Evolutionary conservation across 2,113 vertebrate species (phyloP).

Genomic region (Zosterops pallidus): DNA sequence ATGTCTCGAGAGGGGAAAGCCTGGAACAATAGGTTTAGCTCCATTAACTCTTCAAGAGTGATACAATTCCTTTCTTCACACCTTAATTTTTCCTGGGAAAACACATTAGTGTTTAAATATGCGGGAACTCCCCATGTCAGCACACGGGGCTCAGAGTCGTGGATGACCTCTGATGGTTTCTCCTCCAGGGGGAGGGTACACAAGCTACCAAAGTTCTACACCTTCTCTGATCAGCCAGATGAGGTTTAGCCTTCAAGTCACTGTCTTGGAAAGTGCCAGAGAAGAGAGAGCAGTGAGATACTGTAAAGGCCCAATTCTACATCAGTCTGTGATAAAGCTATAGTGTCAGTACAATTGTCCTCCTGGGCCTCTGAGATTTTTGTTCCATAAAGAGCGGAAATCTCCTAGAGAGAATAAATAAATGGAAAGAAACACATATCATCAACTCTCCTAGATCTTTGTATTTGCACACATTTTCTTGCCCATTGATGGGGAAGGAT

Average conservation of each 20-base stretch:
- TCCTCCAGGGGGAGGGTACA: background rate
- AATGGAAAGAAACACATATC: background rate
- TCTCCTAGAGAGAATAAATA: background rate
- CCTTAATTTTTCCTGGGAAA: background rate
- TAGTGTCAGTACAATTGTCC: background rate
- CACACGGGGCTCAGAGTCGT: accelerated
- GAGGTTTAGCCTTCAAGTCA: background rate
- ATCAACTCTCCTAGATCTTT: background rate
- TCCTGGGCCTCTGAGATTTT: background rate
- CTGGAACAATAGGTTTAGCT: background rate
- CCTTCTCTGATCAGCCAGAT: background rate
- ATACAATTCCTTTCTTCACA: background rate
- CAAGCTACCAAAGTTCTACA: background rate
- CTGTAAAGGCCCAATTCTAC: background rate
- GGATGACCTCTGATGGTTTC: background rate
- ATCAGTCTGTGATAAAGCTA: background rate
- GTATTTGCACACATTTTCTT: background rate
- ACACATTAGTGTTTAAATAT: background rate
- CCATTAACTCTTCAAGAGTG: background rate
- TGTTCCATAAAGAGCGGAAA: background rate
- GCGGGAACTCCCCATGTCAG: background rate
- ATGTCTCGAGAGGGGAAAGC: background rate
- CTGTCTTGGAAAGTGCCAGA: background rate
- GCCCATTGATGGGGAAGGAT: background rate
- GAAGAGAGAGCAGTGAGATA: background rate